A percentile compares a stretch with the other conserved stretches of the same genome.
These are phyloP conservation scores for Drosophila bunnanda DNA, from an alignment of 2,888 invertebrate species.

Conservation along the genomic window DNA sequence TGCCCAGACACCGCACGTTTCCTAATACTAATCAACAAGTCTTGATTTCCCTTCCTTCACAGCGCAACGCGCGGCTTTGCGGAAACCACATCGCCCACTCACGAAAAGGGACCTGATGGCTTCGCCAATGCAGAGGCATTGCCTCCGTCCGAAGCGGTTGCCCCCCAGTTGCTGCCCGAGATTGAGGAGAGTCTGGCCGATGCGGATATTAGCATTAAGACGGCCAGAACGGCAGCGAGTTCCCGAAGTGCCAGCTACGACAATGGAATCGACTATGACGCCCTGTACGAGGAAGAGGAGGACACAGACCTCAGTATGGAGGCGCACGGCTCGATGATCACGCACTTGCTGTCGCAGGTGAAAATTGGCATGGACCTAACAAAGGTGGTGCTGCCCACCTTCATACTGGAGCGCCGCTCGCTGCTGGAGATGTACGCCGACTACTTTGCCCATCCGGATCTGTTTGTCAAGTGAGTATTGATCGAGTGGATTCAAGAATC, in stretches of 20 bases:
- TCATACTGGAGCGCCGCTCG: slow-evolving; percentile 98
- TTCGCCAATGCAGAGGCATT: slow-evolving; percentile 41
- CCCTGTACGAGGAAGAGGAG: slow-evolving; percentile 95
- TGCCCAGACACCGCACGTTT: slow-evolving; percentile 21
- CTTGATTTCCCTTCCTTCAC: slow-evolving; percentile 26
- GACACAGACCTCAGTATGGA: slow-evolving; percentile 97
- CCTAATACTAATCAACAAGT: slow-evolving; percentile 61
- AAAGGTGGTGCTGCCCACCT: slow-evolving; percentile 98
- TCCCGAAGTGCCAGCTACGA: slow-evolving; percentile 85
- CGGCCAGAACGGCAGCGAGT: slow-evolving; percentile 39
- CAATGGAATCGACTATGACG: slow-evolving; percentile 93
- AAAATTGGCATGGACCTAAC: slow-evolving; percentile 99
- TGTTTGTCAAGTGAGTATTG: slow-evolving; percentile 91
- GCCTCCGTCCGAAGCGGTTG: slow-evolving; percentile 27
- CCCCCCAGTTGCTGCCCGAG: slow-evolving; percentile 71
- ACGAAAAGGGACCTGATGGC: slow-evolving; percentile 76
- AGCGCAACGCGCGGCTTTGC: slow-evolving; percentile 83
- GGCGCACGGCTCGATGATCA: slow-evolving; percentile 98
- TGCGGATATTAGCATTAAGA: slow-evolving; percentile 57
- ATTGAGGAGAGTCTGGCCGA: slow-evolving; percentile 79
- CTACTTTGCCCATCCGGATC: slow-evolving; percentile 99
- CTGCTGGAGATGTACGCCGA: slow-evolving; percentile 99
- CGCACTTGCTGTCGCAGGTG: slow-evolving; percentile 98
- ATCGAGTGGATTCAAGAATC: fast-evolving
- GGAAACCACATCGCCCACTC: slow-evolving; percentile 81